phyloP scores from a whole-genome alignment of 2,888 invertebrate genomes.

The Therioaphis trifolii region DNA sequence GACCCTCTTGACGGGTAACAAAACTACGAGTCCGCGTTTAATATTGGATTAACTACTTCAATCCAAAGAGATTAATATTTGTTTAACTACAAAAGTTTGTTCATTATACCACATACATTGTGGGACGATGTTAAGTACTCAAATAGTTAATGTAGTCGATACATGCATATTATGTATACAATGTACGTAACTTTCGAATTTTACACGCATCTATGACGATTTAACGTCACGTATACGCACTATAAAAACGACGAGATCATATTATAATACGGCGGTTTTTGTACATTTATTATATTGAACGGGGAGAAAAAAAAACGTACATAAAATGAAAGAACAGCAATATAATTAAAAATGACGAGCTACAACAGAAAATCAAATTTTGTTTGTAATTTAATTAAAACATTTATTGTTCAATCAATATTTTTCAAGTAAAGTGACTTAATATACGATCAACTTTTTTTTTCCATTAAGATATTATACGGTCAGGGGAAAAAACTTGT shows the following conservation, averaged over 20 bases:
- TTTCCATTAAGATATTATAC: neutral
- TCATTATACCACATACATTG: neutral
- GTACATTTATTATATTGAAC: too few relatives aligned
- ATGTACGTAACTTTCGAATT: too few relatives aligned
- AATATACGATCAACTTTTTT: slow-evolving; percentile 8
- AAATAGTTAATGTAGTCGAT: too few relatives aligned
- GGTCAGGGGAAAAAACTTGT: slow-evolving; percentile 3
- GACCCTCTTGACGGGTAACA: neutral
- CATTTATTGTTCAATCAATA: slow-evolving; percentile 18
- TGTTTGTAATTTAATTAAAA: slow-evolving; percentile 37
- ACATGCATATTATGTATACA: too few relatives aligned
- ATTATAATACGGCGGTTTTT: too few relatives aligned
- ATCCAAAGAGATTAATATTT: slow-evolving; percentile 32
- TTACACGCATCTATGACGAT: too few relatives aligned
- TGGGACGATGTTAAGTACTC: too few relatives aligned
- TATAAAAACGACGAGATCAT: too few relatives aligned
- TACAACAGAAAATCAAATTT: slow-evolving; percentile 13
- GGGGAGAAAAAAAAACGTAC: neutral
- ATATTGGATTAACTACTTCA: slow-evolving; percentile 25
- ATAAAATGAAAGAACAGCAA: neutral
- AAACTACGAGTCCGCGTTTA: neutral
- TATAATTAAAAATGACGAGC: slow-evolving; percentile 20
- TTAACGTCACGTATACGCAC: too few relatives aligned
- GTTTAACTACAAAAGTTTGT: slow-evolving; percentile 24
- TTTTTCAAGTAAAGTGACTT: neutral